phyloP scores from a whole-genome alignment of 2,888 invertebrate genomes.

The Sialis fuliginosa region DNA sequence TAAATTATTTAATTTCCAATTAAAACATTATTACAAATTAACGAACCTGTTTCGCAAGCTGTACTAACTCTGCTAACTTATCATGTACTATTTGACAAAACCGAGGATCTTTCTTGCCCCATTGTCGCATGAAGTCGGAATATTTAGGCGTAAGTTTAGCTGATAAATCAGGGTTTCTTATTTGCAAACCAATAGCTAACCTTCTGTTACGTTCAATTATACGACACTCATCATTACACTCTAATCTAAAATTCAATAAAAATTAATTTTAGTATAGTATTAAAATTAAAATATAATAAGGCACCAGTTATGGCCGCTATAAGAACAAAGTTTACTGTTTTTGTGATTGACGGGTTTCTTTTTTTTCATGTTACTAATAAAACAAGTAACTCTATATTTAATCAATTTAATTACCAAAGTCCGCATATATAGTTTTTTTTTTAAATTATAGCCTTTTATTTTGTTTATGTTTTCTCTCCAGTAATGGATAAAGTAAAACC shows the following conservation, averaged over 20 bases:
- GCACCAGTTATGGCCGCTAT: too few species aligned
- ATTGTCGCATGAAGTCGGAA: constrained; percentile 67
- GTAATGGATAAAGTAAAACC: too few species aligned
- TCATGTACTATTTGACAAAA: constrained; percentile 75
- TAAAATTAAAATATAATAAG: too few species aligned
- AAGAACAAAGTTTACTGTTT: too few species aligned
- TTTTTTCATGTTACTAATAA: too few species aligned
- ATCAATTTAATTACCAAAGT: too few species aligned
- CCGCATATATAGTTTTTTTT: too few species aligned
- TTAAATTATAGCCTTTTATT: too few species aligned
- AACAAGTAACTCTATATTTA: too few species aligned
- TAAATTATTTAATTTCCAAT: background rate
- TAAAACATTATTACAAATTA: background rate
- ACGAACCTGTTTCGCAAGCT: constrained; percentile 65
- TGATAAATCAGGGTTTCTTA: constrained; percentile 73
- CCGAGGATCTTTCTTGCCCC: constrained; percentile 62
- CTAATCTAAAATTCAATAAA: constrained; percentile 36
- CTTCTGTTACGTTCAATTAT: constrained; percentile 73
- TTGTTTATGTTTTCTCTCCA: too few species aligned
- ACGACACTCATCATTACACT: constrained; percentile 87
- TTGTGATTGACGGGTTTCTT: too few species aligned
- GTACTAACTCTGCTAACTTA: constrained; percentile 66
- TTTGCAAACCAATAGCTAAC: constrained; percentile 79
- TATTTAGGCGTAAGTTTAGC: constrained; percentile 71
- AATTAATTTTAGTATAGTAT: background rate